These are phyloP conservation scores for Heterodera filipjevi DNA, from an alignment of 2,888 invertebrate genomes.

Conservation along the genomic window DNA sequence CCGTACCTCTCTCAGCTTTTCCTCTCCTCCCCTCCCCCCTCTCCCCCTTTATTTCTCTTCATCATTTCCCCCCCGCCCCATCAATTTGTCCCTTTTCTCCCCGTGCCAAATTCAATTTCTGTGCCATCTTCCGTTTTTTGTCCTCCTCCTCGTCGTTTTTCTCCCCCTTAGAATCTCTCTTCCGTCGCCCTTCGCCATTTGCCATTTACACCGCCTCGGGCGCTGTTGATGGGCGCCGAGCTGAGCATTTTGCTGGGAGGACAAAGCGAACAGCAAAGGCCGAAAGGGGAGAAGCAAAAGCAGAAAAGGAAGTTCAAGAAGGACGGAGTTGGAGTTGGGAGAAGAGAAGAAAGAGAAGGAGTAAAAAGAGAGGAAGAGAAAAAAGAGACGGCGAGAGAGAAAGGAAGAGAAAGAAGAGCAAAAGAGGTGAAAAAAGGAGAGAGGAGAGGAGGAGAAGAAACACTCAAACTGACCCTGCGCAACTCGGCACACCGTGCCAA, in stretches of 20 bases:
- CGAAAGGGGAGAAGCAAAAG: not conserved
- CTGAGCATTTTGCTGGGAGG: constrained; percentile 19
- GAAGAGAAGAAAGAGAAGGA: too few species aligned
- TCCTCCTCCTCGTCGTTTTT: not conserved
- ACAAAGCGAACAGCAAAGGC: constrained; percentile 9
- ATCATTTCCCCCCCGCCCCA: not conserved
- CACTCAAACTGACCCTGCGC: too few species aligned
- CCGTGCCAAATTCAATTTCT: constrained; percentile 13
- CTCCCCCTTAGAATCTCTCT: not conserved
- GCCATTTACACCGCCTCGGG: not conserved
- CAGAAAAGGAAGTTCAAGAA: constrained; percentile 3
- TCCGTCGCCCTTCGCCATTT: not conserved
- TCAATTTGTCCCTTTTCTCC: not conserved
- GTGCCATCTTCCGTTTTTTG: not conserved
- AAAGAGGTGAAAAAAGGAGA: not conserved
- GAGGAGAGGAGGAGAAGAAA: not conserved
- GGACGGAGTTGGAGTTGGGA: not conserved
- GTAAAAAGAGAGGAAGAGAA: not conserved
- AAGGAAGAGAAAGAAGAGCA: not conserved
- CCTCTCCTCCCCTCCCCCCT: not conserved
- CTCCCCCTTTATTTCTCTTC: not conserved
- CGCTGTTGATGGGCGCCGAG: constrained; percentile 27
- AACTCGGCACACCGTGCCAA: constrained; percentile 2
- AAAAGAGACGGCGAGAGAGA: not conserved
- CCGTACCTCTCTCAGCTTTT: not conserved